Evolutionary conservation across 2,888 invertebrate genomes (phyloP).

Genomic region (Apodemia zela): DNA sequence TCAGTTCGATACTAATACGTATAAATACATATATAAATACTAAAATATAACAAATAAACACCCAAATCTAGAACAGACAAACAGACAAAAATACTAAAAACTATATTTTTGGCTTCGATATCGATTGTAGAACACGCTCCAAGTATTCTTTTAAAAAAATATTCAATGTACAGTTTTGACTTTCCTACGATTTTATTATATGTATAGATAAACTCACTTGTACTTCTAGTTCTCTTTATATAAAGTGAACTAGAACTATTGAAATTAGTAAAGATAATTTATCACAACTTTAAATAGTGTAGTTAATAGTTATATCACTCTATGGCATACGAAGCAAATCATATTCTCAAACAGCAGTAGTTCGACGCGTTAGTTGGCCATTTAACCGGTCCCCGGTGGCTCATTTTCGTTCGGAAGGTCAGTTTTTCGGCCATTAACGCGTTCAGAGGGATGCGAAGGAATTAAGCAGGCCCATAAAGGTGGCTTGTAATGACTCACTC

Average conservation of each 20-base stretch:
- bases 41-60: too few species aligned
- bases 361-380: conserved; percentile 42
- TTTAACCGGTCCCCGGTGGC: conserved; percentile 63
- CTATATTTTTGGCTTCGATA: too few species aligned
- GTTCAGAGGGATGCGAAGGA: conserved; percentile 62
- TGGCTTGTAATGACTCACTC: conserved; percentile 68
- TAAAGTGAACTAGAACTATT: neutral
- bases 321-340: conserved; percentile 6
- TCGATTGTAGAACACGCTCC: too few species aligned
- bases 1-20: too few species aligned
- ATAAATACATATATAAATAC: too few species aligned
- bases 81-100: too few species aligned
- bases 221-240: too few species aligned
- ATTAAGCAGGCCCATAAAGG: conserved; percentile 69
- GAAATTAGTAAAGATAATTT: neutral
- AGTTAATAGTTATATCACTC: neutral
- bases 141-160: too few species aligned
- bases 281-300: conserved; percentile 1
- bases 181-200: too few species aligned
- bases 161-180: too few species aligned
- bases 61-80: too few species aligned
- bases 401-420: conserved; percentile 66
- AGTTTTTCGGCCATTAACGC: conserved; percentile 76
- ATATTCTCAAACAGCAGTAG: conserved; percentile 16
- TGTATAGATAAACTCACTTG: too few species aligned